phyloP scores from a whole-genome alignment of 2,888 invertebrate genomes.

The Spicauda simplicius region DNA sequence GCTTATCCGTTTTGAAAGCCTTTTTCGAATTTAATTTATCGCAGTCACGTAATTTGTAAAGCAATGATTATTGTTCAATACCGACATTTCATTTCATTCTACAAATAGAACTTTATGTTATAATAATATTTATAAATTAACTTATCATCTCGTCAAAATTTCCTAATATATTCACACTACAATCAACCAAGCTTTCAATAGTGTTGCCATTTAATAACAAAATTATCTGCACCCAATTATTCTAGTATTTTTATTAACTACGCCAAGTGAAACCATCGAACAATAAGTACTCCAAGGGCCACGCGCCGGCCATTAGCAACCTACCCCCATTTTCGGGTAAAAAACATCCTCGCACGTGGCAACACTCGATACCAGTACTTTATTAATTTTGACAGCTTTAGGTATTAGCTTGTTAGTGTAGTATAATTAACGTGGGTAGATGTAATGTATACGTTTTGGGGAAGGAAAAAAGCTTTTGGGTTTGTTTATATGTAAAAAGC shows the following conservation, averaged over 20 bases:
- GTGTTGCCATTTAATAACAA: conserved; percentile 27
- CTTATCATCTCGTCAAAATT: too few species aligned
- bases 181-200: background rate
- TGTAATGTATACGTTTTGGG: conserved; percentile 20
- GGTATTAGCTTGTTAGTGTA: conserved; percentile 66
- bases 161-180: background rate
- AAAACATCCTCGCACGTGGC: conserved; percentile 62
- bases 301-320: conserved; percentile 74
- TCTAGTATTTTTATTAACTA: conserved; percentile 24
- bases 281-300: conserved; percentile 66
- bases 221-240: conserved; percentile 31
- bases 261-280: conserved; percentile 42
- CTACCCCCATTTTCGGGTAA: conserved; percentile 40
- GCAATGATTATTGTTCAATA: too few species aligned
- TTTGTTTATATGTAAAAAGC: background rate
- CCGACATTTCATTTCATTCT: too few species aligned
- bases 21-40: too few species aligned
- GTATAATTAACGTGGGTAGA: conserved; percentile 45
- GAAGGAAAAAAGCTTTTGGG: background rate
- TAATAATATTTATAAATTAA: too few species aligned
- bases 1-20: too few species aligned
- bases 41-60: too few species aligned
- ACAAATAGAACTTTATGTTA: too few species aligned
- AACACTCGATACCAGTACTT: conserved; percentile 74
- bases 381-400: conserved; percentile 68